Conservation (phyloP, 1,140 invertebrate species). For the Berghia stephanieae region DNA sequence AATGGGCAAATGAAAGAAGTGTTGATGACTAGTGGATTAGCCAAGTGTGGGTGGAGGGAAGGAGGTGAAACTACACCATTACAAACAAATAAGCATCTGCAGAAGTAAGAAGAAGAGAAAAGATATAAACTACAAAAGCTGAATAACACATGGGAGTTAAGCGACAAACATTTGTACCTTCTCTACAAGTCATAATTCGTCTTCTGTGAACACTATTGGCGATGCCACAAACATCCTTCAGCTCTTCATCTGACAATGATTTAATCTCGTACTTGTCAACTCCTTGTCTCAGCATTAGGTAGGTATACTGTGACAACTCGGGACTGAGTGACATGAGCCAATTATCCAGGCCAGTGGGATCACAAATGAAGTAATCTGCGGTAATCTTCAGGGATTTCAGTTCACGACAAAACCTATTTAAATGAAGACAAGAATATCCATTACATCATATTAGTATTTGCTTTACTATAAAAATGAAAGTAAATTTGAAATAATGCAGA, state of each 20-base stretch:
- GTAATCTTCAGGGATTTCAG: slow-evolving; percentile 94
- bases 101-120: too few species aligned
- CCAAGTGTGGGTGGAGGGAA: too few species aligned
- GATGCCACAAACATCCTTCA: slow-evolving; percentile 89
- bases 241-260: slow-evolving; percentile 87
- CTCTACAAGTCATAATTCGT: slow-evolving; percentile 88
- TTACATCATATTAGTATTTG: too few species aligned
- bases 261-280: slow-evolving; percentile 82
- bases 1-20: too few species aligned
- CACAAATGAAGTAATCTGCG: slow-evolving; percentile 96
- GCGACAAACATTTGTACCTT: slow-evolving; percentile 75
- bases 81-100: too few species aligned
- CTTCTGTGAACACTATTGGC: slow-evolving; percentile 92
- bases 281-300: slow-evolving; percentile 93
- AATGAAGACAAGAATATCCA: slow-evolving; percentile 6
- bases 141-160: not conserved
- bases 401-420: slow-evolving; percentile 88
- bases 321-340: slow-evolving; percentile 87
- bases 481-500: too few species aligned
- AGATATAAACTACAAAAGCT: too few species aligned
- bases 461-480: too few species aligned
- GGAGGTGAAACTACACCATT: too few species aligned
- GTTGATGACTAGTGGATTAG: too few species aligned
- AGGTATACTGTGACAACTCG: slow-evolving; percentile 96
- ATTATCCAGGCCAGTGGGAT: slow-evolving; percentile 88